phyloP scores from a whole-genome alignment of 2,888 invertebrate genomes.

The Xylocampa areola region DNA sequence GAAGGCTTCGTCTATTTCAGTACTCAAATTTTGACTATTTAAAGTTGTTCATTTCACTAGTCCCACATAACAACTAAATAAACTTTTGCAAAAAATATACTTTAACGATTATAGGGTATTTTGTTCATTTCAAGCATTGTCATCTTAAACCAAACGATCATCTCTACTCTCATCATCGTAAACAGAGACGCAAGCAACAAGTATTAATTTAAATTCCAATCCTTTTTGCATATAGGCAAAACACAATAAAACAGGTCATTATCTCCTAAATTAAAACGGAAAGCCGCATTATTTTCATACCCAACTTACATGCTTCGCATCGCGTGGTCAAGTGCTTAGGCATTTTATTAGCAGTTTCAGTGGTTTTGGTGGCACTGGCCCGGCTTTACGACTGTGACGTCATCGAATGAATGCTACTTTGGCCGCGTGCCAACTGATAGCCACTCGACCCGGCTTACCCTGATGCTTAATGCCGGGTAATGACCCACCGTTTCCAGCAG shows the following conservation, averaged over 20 bases:
- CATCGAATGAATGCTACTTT: conserved; percentile 79
- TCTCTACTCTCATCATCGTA: too few species aligned
- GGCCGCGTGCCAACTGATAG: conserved; percentile 84
- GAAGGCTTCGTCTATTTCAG: not conserved
- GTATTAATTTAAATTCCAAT: conserved; percentile 27
- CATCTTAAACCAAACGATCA: too few species aligned
- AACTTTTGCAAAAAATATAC: too few species aligned
- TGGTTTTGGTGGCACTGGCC: conserved; percentile 43
- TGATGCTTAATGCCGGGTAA: conserved; percentile 80
- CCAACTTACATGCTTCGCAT: conserved; percentile 39
- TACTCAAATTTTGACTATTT: too few species aligned
- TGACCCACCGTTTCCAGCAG: conserved; percentile 79
- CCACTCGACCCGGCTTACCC: conserved; percentile 79
- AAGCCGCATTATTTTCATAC: conserved; percentile 40
- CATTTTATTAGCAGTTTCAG: conserved; percentile 56
- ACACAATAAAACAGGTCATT: conserved; percentile 26
- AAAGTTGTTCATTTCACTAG: too few species aligned
- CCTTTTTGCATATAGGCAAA: not conserved
- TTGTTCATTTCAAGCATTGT: too few species aligned
- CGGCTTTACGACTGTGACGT: conserved; percentile 68
- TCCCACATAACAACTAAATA: too few species aligned
- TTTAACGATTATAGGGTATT: too few species aligned
- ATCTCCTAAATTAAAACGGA: conserved; percentile 18
- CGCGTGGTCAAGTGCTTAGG: conserved; percentile 48
- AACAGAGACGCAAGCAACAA: conserved; percentile 29